These are phyloP conservation scores for Trisateles emortualis DNA, from an alignment of 2,888 invertebrate genomes.

Conservation along the genomic window DNA sequence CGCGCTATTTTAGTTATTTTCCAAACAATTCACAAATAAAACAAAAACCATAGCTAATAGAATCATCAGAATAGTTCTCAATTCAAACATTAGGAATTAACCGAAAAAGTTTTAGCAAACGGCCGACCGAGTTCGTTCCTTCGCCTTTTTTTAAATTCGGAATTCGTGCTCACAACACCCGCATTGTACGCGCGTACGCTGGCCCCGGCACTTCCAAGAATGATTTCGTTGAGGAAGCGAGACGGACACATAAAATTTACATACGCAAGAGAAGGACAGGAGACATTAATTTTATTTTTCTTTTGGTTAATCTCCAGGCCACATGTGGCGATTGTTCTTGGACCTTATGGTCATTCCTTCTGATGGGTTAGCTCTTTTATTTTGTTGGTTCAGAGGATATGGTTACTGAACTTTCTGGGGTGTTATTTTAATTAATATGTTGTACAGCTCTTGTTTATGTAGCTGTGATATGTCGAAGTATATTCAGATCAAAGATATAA, in stretches of 20 bases:
- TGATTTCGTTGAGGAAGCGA: slow-evolving; percentile 75
- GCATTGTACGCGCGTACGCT: slow-evolving; percentile 81
- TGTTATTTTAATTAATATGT: slow-evolving; percentile 83
- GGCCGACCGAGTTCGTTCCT: slow-evolving; percentile 58
- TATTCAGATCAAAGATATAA: slow-evolving; percentile 44
- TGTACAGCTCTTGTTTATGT: slow-evolving; percentile 60
- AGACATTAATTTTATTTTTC: slow-evolving; percentile 81
- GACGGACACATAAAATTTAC: slow-evolving; percentile 49
- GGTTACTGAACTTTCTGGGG: slow-evolving; percentile 75
- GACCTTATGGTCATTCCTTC: slow-evolving; percentile 84
- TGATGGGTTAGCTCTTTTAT: slow-evolving; percentile 58
- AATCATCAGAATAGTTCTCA: slow-evolving; percentile 30
- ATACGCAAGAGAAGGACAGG: slow-evolving; percentile 52
- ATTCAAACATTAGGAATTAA: slow-evolving; percentile 61
- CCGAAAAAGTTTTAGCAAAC: slow-evolving; percentile 71
- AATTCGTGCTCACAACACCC: slow-evolving; percentile 82
- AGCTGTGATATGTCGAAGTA: slow-evolving; percentile 47
- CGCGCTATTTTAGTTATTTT: too few species aligned
- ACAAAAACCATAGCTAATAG: slow-evolving; percentile 20
- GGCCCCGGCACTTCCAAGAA: slow-evolving; percentile 81
- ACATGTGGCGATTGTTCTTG: slow-evolving; percentile 86
- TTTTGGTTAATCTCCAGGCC: slow-evolving; percentile 83
- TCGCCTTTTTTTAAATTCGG: slow-evolving; percentile 70
- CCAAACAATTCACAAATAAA: not conserved
- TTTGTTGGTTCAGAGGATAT: slow-evolving; percentile 54